These are phyloP conservation scores for Tyria jacobaeae DNA, from an alignment of 2,888 invertebrate genomes.

Conservation along the genomic window DNA sequence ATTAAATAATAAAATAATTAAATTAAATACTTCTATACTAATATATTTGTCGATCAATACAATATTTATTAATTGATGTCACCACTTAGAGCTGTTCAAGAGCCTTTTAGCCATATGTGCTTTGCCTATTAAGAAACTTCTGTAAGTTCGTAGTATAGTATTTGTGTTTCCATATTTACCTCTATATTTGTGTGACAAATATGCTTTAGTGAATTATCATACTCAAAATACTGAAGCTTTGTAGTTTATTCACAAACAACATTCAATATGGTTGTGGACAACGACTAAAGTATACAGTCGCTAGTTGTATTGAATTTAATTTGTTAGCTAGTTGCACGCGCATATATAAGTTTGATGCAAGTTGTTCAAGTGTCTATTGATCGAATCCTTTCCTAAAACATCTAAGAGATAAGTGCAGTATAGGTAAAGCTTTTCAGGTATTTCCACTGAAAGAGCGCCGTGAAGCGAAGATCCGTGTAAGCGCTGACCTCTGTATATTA, in stretches of 20 bases:
- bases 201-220: not conserved
- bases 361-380: conserved; percentile 14
- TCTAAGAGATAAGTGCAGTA: conserved; percentile 17
- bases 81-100: too few species aligned
- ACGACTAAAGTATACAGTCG: not conserved
- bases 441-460: conserved; percentile 39
- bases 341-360: conserved; percentile 1
- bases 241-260: not conserved
- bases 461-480: conserved; percentile 55
- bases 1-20: too few species aligned
- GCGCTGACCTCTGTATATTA: conserved; percentile 47
- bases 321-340: not conserved
- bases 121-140: too few species aligned
- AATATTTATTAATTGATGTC: too few species aligned
- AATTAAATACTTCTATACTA: too few species aligned
- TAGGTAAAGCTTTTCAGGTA: conserved; percentile 30
- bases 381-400: conserved; percentile 16
- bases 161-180: too few species aligned
- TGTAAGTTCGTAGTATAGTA: too few species aligned
- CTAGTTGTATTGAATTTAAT: not conserved
- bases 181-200: not conserved
- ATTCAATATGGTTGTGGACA: not conserved
- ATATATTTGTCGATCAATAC: too few species aligned
- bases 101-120: too few species aligned
- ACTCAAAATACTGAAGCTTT: not conserved